Conservation (phyloP, 2,113 vertebrate species). For the Picathartes gymnocephalus region DNA sequence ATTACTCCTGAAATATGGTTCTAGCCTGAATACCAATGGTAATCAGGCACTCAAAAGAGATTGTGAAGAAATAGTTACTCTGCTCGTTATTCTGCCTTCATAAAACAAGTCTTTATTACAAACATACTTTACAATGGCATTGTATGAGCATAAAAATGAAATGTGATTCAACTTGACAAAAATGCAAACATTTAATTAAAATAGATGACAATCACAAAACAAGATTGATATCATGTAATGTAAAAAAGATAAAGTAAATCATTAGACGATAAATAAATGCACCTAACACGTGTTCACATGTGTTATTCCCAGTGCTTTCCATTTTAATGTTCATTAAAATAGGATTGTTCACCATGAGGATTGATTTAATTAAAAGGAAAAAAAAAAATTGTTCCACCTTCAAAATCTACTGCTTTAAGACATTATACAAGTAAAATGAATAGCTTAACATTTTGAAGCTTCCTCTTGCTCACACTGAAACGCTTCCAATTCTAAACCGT, state of each 20-base stretch:
- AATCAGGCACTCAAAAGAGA: neutral
- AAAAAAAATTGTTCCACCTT: neutral
- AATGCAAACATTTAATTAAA: slow-evolving; percentile 29
- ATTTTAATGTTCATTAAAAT: neutral
- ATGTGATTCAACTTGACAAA: neutral
- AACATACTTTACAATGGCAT: neutral
- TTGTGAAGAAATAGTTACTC: neutral
- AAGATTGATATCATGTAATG: neutral
- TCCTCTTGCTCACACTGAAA: neutral
- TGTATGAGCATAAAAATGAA: neutral
- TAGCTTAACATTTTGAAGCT: neutral
- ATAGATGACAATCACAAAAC: neutral
- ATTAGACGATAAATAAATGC: neutral
- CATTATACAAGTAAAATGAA: neutral
- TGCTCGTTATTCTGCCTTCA: neutral
- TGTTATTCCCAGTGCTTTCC: neutral
- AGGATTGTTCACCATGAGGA: neutral
- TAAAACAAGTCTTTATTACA: neutral
- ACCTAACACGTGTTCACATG: neutral
- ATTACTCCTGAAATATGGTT: neutral
- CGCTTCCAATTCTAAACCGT: neutral
- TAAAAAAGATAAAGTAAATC: neutral
- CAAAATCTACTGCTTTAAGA: neutral
- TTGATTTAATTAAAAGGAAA: neutral
- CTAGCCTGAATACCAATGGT: neutral